These are phyloP conservation scores for Bibio marci DNA, from an alignment of 2,888 invertebrate species.

Conservation along the genomic window DNA sequence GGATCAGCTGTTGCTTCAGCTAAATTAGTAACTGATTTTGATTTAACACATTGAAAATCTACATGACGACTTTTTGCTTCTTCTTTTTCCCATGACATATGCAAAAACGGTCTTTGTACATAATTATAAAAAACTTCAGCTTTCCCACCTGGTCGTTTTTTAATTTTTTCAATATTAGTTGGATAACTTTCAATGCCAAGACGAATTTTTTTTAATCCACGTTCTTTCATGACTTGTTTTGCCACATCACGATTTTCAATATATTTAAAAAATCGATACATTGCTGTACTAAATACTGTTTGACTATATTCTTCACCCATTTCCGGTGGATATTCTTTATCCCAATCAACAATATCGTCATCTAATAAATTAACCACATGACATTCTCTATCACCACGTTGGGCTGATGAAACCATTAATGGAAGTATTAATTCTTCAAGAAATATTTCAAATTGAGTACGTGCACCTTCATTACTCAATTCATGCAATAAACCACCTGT, in stretches of 20 bases:
- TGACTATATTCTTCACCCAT: slow-evolving; percentile 99
- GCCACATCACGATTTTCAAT: slow-evolving; percentile 99
- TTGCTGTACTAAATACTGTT: slow-evolving; percentile 80
- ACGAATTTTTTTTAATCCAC: slow-evolving; percentile 95
- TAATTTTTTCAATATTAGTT: slow-evolving; percentile 97
- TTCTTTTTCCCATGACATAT: slow-evolving; percentile 91
- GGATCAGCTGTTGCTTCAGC: slow-evolving; percentile 92
- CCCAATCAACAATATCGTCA: slow-evolving; percentile 95
- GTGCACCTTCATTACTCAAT: slow-evolving; percentile 97
- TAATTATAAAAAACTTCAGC: slow-evolving; percentile 99
- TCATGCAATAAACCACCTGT: slow-evolving; percentile 87
- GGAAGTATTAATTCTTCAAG: slow-evolving; percentile 90
- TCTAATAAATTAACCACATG: slow-evolving; percentile 92
- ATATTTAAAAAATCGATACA: slow-evolving; percentile 98
- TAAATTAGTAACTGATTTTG: slow-evolving; percentile 91
- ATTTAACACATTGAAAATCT: slow-evolving; percentile 97
- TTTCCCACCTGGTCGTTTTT: slow-evolving; percentile 83
- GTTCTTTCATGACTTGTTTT: slow-evolving; percentile 95
- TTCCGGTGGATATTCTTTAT: slow-evolving; percentile 97
- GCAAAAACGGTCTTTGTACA: slow-evolving; percentile 96
- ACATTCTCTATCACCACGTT: slow-evolving; percentile 93
- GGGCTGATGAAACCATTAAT: slow-evolving; percentile 84
- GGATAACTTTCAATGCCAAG: slow-evolving; percentile 99
- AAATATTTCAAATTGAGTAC: slow-evolving; percentile 90
- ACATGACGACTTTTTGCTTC: slow-evolving; percentile 98